Evolutionary conservation across 2,888 invertebrate species (phyloP), one percentile per base, ranked within the genome.

Genomic region (Chrysodeixis includens): DNA sequence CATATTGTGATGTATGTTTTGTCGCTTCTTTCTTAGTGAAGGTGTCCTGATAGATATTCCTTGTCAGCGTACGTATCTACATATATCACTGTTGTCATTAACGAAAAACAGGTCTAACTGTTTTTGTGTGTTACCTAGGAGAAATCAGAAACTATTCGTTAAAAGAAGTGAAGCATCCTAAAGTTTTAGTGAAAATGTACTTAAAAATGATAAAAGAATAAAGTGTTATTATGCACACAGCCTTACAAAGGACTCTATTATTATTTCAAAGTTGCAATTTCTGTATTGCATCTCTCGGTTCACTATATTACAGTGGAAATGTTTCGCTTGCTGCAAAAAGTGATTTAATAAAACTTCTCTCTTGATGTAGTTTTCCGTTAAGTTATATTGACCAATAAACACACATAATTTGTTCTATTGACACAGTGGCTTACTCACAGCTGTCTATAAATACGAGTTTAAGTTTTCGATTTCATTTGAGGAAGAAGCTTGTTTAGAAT

Each of bases 181-280:
- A 26, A 26, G 2, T 4, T 26, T 26, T 26, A 6, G 6, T 26
- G 26, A 26, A 26, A 26, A 4, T 26, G 6, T 6, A 26, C 1
- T 12, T 35, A 35, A 14, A 35, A 35, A 32, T 3, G 0, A 35
- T 35, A 35, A 35, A 35, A 10, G 10, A 32, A 10, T 10, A 32
- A 32, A 32, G 14, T 35, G 35, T 35, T 35, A n/a, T 4, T 49
- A 18, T 49, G 10, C 2, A 20, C 10, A 7, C 7, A 18, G 46
- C 46, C 51, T 56, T 56, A 56, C 3, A 30, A 54, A 20, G 16
- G 22, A 20, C 74, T 40, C 62, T 56, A 66, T 76, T 71, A 76
- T 68, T 61, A 71, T 60, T 69, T 65, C 54, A 56, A 56, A 59
- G 49, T 30, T 61, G 55, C 56, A 49, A 49, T 46, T 74, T 69